These are phyloP conservation scores for Triops longicaudatus DNA, from an alignment of 1,140 invertebrate species.

Conservation along the genomic window DNA sequence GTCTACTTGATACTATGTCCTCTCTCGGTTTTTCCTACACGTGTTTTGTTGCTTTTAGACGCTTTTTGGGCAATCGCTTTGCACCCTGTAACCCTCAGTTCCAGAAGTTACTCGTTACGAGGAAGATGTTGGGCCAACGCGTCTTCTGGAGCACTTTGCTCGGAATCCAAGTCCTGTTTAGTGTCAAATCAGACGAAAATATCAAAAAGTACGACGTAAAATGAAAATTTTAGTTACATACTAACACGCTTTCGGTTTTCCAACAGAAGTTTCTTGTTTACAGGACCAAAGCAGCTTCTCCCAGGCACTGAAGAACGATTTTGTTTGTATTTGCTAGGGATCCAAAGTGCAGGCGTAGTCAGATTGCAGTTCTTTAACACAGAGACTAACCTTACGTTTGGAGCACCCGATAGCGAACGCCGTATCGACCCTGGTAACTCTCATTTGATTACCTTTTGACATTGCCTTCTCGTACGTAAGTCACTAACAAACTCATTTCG, in stretches of 20 bases:
- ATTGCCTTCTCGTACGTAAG: neutral
- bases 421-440: neutral
- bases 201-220: neutral
- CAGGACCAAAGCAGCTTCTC: conserved; percentile 41
- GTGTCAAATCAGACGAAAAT: neutral
- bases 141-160: neutral
- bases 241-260: neutral
- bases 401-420: neutral
- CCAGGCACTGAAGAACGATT: conserved; percentile 40
- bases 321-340: conserved; percentile 34
- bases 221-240: neutral
- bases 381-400: neutral
- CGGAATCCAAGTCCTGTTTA: neutral
- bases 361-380: neutral
- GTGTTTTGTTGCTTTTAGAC: no score
- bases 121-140: neutral
- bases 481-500: neutral
- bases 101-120: neutral
- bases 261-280: conserved; percentile 41
- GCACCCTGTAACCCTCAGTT: neutral
- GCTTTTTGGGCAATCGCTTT: no score
- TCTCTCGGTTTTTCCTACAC: no score
- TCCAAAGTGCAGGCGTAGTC: neutral
- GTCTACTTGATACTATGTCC: no score
- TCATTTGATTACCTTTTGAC: neutral